These are phyloP conservation scores for Clarias batrachus DNA, from an alignment of 2,113 vertebrate genomes.

Conservation along the genomic window DNA sequence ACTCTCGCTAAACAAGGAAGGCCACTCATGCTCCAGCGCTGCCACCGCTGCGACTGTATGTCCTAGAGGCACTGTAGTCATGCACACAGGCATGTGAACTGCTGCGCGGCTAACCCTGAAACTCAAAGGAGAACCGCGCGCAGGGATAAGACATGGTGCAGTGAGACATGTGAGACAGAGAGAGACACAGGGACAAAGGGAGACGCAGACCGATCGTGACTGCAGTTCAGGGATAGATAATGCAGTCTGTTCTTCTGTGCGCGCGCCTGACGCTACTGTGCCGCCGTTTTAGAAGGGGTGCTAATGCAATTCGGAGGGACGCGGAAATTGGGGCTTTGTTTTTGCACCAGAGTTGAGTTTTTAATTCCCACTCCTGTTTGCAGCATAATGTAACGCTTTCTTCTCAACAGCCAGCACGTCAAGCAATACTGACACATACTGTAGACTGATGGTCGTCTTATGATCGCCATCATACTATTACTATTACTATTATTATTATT, in stretches of 20 bases:
- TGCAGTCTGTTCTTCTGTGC: slow-evolving; percentile 7
- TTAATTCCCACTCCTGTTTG: slow-evolving; percentile 10
- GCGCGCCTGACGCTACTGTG: neutral
- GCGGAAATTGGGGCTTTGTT: slow-evolving; percentile 1
- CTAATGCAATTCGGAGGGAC: slow-evolving; percentile 38
- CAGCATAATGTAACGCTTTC: slow-evolving; percentile 31
- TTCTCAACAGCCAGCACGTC: slow-evolving; percentile 37
- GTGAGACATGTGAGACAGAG: neutral
- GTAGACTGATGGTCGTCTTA: slow-evolving; percentile 40
- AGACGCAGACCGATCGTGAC: slow-evolving; percentile 33
- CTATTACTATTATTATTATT: neutral
- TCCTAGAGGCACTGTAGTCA: slow-evolving; percentile 19
- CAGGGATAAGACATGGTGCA: neutral
- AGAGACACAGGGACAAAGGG: slow-evolving; percentile 2
- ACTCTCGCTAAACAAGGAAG: slow-evolving; percentile 16
- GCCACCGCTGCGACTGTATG: neutral
- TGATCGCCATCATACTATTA: slow-evolving; percentile 23
- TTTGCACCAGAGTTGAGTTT: slow-evolving; percentile 11
- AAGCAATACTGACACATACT: slow-evolving; percentile 52
- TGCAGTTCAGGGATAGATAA: slow-evolving; percentile 8
- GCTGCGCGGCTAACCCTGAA: neutral
- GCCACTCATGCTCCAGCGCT: slow-evolving; percentile 21
- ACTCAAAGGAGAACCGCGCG: slow-evolving; percentile 12
- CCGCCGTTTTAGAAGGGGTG: slow-evolving; percentile 40
- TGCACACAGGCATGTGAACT: slow-evolving; percentile 29